Percentiles rank a stretch among this genome's conserved stretches.
Evolutionary conservation across 2,888 invertebrate species (phyloP).

Genomic region (Rugalucina vietnamica): DNA sequence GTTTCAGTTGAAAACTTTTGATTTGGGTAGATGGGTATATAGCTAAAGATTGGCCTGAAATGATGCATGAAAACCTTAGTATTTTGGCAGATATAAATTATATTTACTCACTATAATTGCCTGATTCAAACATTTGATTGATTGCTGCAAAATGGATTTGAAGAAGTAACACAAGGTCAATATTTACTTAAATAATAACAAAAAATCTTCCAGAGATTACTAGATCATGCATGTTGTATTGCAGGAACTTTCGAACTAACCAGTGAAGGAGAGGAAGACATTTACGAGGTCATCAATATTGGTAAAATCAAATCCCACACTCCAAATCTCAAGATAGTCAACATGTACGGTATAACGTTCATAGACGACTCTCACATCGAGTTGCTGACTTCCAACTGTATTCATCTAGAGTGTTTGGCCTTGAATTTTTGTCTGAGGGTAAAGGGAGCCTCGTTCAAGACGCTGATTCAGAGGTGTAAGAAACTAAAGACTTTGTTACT

Average conservation of each 20-base stretch:
- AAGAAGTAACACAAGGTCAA: too few relatives aligned
- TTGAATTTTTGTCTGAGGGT: conserved; percentile 99
- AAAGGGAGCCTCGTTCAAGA: conserved; percentile 97
- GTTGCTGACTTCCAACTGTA: conserved; percentile 94
- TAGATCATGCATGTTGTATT: background rate
- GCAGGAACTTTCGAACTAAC: conserved; percentile 84
- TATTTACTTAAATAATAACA: too few relatives aligned
- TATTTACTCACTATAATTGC: too few relatives aligned
- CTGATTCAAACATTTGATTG: too few relatives aligned
- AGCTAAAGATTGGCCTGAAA: too few relatives aligned
- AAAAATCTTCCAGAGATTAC: too few relatives aligned
- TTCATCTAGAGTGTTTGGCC: conserved; percentile 97
- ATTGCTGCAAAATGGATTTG: too few relatives aligned
- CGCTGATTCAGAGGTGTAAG: conserved; percentile 95
- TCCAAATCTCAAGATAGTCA: conserved; percentile 98
- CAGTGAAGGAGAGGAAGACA: conserved; percentile 99
- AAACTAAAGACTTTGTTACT: conserved; percentile 96
- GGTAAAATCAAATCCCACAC: conserved; percentile 99
- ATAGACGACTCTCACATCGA: conserved; percentile 99
- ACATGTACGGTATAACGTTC: conserved; percentile 99
- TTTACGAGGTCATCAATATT: conserved; percentile 93
- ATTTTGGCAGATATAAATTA: too few relatives aligned
- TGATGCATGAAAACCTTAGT: too few relatives aligned
- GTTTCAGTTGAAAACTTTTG: too few relatives aligned
- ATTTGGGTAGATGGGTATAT: too few relatives aligned